Percentiles rank a stretch among this genome's conserved stretches.
These are phyloP conservation scores for Cryptotermes secundus DNA, from an alignment of 1,140 invertebrate species.

Conservation along the genomic window DNA sequence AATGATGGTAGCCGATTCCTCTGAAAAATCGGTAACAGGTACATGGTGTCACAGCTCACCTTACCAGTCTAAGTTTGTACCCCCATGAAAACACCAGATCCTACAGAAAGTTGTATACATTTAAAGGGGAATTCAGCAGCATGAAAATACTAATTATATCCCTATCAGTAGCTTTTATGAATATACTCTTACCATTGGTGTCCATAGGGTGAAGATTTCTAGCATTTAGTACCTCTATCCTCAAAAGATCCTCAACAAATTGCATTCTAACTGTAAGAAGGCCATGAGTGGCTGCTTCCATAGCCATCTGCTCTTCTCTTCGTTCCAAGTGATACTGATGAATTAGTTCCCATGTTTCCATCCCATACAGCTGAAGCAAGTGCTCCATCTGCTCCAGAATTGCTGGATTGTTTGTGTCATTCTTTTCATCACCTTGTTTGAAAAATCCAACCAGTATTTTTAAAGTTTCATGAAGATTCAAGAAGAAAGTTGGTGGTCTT, in stretches of 20 bases:
- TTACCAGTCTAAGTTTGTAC: no score
- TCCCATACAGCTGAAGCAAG: slow-evolving; percentile 75
- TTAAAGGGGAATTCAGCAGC: no score
- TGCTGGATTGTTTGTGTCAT: not conserved
- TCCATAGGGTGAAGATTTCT: slow-evolving; percentile 85
- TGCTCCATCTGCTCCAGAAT: slow-evolving; percentile 65
- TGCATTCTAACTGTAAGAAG: slow-evolving; percentile 67
- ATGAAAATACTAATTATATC: no score
- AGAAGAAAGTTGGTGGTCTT: slow-evolving; percentile 82
- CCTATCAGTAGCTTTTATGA: no score
- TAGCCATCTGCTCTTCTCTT: slow-evolving; percentile 62
- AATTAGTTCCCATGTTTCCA: slow-evolving; percentile 83
- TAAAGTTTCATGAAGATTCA: slow-evolving; percentile 82
- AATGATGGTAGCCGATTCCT: no score
- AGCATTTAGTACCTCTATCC: slow-evolving; percentile 83
- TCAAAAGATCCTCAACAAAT: slow-evolving; percentile 62
- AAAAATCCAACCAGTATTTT: slow-evolving; percentile 85
- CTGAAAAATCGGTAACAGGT: no score
- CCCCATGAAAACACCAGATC: no score
- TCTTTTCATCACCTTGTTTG: slow-evolving; percentile 58
- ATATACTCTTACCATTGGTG: slow-evolving; percentile 68
- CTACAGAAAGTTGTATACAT: no score
- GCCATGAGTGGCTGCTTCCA: slow-evolving; percentile 64
- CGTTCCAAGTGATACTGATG: slow-evolving; percentile 63
- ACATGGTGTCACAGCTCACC: no score